Evolutionary conservation across 2,113 vertebrate genomes (phyloP).

Genomic region (Dermatemys mawii): DNA sequence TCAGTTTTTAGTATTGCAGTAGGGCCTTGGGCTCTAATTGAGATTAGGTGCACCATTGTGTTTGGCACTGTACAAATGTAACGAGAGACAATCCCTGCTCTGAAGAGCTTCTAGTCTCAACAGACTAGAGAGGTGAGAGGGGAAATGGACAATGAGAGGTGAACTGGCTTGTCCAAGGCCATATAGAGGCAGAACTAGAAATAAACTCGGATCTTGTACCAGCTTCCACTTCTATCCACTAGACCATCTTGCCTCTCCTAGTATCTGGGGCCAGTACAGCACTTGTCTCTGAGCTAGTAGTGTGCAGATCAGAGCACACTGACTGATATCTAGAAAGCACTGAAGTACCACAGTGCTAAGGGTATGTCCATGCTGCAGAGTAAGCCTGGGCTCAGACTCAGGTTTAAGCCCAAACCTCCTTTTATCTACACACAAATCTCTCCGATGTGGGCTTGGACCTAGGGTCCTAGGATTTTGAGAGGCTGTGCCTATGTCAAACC

Average conservation of each 20-base stretch:
- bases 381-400: too few relatives aligned
- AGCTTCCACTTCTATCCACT: neutral
- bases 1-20: neutral
- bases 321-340: neutral
- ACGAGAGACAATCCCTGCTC: neutral
- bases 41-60: neutral
- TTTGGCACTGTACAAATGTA: neutral
- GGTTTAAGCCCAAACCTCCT: neutral
- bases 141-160: neutral
- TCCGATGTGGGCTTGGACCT: neutral
- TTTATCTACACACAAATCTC: neutral
- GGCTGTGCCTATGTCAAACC: neutral
- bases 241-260: fast-evolving
- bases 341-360: neutral
- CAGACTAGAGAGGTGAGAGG: neutral
- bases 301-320: neutral
- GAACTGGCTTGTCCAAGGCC: neutral
- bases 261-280: neutral
- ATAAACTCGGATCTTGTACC: neutral
- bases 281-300: neutral
- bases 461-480: neutral
- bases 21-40: neutral
- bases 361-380: neutral
- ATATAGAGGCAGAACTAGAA: neutral
- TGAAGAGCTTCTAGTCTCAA: neutral